Evolutionary conservation across 2,888 invertebrate species (phyloP), one percentile per base, ranked within the genome.

Genomic region (Mantis religiosa): DNA sequence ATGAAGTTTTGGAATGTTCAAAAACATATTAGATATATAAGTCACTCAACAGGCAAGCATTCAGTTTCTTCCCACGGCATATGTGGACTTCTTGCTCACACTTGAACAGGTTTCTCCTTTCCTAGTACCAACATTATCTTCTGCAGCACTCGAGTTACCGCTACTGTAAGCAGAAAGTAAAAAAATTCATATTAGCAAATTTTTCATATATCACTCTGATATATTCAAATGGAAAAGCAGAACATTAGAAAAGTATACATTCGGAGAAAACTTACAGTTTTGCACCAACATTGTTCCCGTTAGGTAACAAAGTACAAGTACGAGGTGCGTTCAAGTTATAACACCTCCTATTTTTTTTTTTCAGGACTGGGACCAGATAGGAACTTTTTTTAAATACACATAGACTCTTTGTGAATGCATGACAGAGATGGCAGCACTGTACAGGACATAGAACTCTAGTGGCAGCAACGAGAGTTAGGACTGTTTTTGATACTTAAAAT

Each of bases 81-180:
- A 71, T 71, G 54, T 25, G 15, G 54, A 71, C 20, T 71, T 8
- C 90, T 85, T 83, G 88, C 93, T 95, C 95, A 96, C 92, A 96
- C 95, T 93, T 95, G 95, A 92, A 95, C 95, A 92, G 96, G 95
- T 94, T 96, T 96, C 91, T 95, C 93, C 92, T 96, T 96, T 91
- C 96, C 96, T 91, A 97, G 95, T 90, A 97, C 97, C 93, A 97
- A 93, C 92, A 97, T 94, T 91, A 96, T 92, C 93, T 96, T 96
- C 93, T 97, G 97, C 91, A 96, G 93, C 92, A 95, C 94, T 91
- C 94, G 94, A 41, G 97, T 97, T 90, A 94, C 92, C 91, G 92
- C 94, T 93, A 95, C 96, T 96, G 94, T 25, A 92, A 92, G 91
- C 83, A 89, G 87, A 90, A 89, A 88, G 88, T n/a, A 88, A 81